phyloP scores from a whole-genome alignment of 1,140 invertebrate genomes.

The Psix sp. region DNA sequence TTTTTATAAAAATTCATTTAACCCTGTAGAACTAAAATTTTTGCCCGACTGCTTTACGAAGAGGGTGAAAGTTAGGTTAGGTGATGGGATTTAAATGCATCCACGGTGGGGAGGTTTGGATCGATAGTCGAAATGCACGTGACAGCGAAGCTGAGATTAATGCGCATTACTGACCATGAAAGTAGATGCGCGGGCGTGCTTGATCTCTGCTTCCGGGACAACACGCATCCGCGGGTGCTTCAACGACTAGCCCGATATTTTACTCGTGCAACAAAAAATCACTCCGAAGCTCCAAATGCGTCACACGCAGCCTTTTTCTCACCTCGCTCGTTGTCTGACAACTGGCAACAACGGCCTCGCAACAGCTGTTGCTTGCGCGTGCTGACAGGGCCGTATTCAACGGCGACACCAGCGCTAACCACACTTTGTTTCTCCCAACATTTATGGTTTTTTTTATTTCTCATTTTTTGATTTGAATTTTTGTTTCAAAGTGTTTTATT shows the following conservation, averaged over 20 bases:
- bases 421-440: not conserved
- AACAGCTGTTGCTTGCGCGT: constrained; percentile 33
- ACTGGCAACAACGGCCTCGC: constrained; percentile 23
- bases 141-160: constrained; percentile 7
- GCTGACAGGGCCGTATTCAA: constrained; percentile 8
- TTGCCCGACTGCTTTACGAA: too few species aligned
- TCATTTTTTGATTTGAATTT: constrained; percentile 1
- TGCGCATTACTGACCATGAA: constrained; percentile 32
- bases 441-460: not conserved
- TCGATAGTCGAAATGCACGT: constrained; percentile 26
- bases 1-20: too few species aligned
- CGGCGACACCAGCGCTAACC: not conserved
- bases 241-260: too few species aligned
- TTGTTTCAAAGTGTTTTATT: too few species aligned
- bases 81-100: not conserved
- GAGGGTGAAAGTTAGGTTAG: constrained; percentile 11
- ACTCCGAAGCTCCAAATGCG: too few species aligned
- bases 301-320: not conserved
- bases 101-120: constrained; percentile 5
- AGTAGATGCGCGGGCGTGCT: constrained; percentile 6
- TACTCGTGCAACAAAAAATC: not conserved
- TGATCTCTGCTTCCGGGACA: too few species aligned
- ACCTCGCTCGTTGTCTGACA: not conserved
- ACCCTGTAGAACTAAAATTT: too few species aligned
- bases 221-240: too few species aligned